A percentile compares a stretch with the other conserved stretches of the same genome.
Evolutionary conservation across 2,888 invertebrate genomes (phyloP).

Genomic region (Aphidius colemani): DNA sequence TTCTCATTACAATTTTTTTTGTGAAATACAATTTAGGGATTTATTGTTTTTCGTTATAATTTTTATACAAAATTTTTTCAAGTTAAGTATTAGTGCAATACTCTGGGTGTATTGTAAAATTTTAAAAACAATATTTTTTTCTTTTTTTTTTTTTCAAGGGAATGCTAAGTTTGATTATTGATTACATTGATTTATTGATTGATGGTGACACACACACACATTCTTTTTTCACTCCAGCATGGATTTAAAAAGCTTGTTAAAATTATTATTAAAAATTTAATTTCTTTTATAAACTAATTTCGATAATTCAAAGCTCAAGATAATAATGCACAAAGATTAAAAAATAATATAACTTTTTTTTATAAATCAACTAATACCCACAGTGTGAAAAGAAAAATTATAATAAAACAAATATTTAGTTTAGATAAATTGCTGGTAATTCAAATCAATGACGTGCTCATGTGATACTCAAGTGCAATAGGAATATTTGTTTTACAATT

Average conservation of each 20-base stretch:
- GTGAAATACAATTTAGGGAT: slow-evolving; percentile 31
- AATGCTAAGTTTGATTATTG: no score
- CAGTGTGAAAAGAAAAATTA: neutral
- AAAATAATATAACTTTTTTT: neutral
- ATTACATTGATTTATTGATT: no score
- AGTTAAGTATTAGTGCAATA: neutral
- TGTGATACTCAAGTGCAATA: slow-evolving; percentile 45
- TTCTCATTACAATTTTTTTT: slow-evolving; percentile 23
- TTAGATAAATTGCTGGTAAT: slow-evolving; percentile 42
- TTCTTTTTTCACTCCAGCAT: no score
- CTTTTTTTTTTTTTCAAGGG: no score
- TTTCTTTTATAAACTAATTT: no score
- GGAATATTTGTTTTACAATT: slow-evolving; percentile 37
- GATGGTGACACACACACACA: no score
- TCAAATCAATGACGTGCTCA: slow-evolving; percentile 40
- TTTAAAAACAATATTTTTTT: neutral
- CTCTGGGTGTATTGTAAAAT: no score
- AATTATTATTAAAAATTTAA: no score
- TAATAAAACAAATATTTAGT: slow-evolving; percentile 37
- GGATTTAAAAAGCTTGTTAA: no score
- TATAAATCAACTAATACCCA: slow-evolving; percentile 4
- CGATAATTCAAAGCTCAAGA: neutral
- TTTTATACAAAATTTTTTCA: neutral
- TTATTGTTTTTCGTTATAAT: no score
- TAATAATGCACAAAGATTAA: neutral